Evolutionary conservation across 2,888 invertebrate species (phyloP), one percentile per base, ranked within the genome.

Genomic region (Ophioninae sp.): DNA sequence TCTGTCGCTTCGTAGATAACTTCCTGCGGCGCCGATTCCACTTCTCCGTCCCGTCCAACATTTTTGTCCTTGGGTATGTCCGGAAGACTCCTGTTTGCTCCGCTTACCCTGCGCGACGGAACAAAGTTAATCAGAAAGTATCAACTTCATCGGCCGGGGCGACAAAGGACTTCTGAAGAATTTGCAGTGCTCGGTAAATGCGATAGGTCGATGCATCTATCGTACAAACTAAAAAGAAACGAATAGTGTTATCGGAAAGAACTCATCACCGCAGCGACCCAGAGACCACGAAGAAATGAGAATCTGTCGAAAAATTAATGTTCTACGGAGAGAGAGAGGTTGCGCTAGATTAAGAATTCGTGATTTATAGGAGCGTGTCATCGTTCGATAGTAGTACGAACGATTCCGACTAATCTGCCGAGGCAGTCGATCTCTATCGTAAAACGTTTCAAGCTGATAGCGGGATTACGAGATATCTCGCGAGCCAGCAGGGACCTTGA

Each of bases 51-150:
- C 64, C 94, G 93, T 87, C 94, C 95, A 85, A 94, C 94, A 88
- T 95, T 95, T 56, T 95, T 93, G 85, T 93, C 96, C 41, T 96
- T 95, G 8, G 97, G 96, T 89, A 97, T 97, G 92, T 97, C 97
- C 39, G 97, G 97, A 85, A 97, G 94, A 93, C 97, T 97, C 88
- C 97, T 94, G 90, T 97, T 96, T 86, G 95, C 94, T 86, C 94
- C 94, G 69, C 93, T 93, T 39, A 94, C 88, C 84, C 93, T 93
- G 82, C 21, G 67, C n/a, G 85, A 84, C 30, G 85, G 39, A 6
- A 56, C 7, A 44, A 65, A 39, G 23, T 8, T 30, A 72, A 50
- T 0, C 13, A 73, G n/a, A 65, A 37, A 21, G 20, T 37, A 8
- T 56, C 37, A 6, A 59, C 7, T 2, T 37, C 39, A 17, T 30